Conservation (phyloP, 1,140 invertebrate species). For the Trichogramma pretiosum region DNA sequence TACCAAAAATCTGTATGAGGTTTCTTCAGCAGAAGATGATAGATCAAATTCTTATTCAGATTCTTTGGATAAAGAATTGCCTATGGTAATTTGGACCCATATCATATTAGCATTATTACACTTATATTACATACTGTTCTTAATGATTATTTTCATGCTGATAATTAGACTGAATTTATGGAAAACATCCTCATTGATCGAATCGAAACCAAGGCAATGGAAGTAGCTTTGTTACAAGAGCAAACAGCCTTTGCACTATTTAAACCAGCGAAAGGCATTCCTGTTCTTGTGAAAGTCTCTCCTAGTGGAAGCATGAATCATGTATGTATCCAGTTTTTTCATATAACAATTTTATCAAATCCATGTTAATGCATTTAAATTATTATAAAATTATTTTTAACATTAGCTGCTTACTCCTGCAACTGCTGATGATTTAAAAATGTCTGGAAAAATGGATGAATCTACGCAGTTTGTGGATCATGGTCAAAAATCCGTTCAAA, state of each 20-base stretch:
- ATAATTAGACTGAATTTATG: conserved; percentile 25
- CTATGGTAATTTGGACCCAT: conserved; percentile 19
- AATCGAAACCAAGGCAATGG: conserved; percentile 53
- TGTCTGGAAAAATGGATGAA: conserved; percentile 40
- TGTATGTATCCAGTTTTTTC: conserved; percentile 28
- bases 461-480: conserved; percentile 32
- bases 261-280: conserved; percentile 50
- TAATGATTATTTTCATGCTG: too few species aligned
- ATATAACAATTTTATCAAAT: conserved; percentile 1
- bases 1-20: conserved; percentile 39
- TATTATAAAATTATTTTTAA: neutral
- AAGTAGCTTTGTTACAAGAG: conserved; percentile 41
- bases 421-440: conserved; percentile 44
- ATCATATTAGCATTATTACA: too few species aligned
- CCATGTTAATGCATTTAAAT: neutral
- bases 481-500: conserved; percentile 43
- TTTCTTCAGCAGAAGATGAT: conserved; percentile 37
- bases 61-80: conserved; percentile 24
- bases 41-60: conserved; percentile 22
- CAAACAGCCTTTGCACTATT: conserved; percentile 53
- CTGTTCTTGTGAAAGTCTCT: conserved; percentile 53
- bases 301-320: conserved; percentile 45
- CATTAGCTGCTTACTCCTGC: conserved; percentile 44
- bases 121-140: too few species aligned
- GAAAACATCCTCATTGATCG: conserved; percentile 47